A percentile compares a stretch with the other conserved stretches of the same genome.
phyloP scores from a whole-genome alignment of 1,140 invertebrate species.

The Pogonognathellus flavescens region DNA sequence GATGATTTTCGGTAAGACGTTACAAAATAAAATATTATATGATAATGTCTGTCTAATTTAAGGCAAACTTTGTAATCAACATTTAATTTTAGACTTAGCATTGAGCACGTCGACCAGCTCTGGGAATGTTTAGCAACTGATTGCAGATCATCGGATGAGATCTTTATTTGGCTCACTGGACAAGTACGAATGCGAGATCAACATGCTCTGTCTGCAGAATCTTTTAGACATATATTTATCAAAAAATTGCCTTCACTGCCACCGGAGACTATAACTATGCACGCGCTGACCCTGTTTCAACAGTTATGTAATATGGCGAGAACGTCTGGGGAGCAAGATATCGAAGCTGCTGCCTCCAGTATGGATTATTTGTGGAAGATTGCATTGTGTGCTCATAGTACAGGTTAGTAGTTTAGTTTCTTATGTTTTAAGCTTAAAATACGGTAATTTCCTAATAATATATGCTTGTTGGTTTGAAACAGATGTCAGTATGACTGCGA shows the following conservation, averaged over 20 bases:
- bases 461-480: slow-evolving; percentile 45
- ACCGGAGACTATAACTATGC: slow-evolving; percentile 91
- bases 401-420: slow-evolving; percentile 71
- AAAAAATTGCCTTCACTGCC: slow-evolving; percentile 89
- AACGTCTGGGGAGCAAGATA: slow-evolving; percentile 73
- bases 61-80: slow-evolving; percentile 12
- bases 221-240: slow-evolving; percentile 88
- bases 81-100: slow-evolving; percentile 76
- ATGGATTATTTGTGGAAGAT: slow-evolving; percentile 96
- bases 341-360: slow-evolving; percentile 75
- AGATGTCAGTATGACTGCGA: slow-evolving; percentile 93
- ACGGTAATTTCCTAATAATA: no score
- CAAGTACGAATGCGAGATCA: slow-evolving; percentile 77
- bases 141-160: slow-evolving; percentile 86
- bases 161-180: slow-evolving; percentile 87
- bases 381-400: slow-evolving; percentile 87
- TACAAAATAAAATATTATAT: slow-evolving; percentile 14
- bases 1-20: slow-evolving; percentile 83
- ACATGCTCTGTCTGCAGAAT: slow-evolving; percentile 88
- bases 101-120: slow-evolving; percentile 89
- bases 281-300: slow-evolving; percentile 89
- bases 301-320: slow-evolving; percentile 88
- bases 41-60: no score
- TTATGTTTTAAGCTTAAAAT: not conserved
- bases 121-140: slow-evolving; percentile 92